Percentiles rank a stretch among this genome's conserved stretches.
phyloP scores from a whole-genome alignment of 2,797 vertebrate species.

The Arnoldichthys spilopterus region DNA sequence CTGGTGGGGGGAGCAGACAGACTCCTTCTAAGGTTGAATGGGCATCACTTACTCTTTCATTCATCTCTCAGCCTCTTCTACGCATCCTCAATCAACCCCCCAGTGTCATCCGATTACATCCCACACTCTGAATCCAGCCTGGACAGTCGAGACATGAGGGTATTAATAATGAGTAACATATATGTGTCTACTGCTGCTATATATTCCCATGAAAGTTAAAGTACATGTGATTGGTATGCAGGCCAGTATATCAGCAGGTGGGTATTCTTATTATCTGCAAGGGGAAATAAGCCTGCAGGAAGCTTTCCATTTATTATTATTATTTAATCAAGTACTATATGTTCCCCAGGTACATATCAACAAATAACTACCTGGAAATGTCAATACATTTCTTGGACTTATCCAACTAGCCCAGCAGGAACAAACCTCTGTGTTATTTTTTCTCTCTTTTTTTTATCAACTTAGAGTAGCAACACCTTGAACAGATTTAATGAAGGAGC shows the following conservation, averaged over 20 bases:
- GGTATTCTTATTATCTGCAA: not conserved
- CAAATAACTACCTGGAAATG: not conserved
- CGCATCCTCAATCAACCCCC: constrained; percentile 7
- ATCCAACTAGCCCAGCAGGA: not conserved
- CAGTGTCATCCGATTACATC: not conserved
- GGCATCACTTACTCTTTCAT: constrained; percentile 40
- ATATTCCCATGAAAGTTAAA: not conserved
- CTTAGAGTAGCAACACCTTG: not conserved
- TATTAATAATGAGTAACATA: constrained; percentile 4
- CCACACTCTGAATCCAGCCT: not conserved
- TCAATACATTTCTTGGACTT: not conserved
- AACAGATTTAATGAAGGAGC: too few relatives aligned
- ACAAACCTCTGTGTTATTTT: not conserved
- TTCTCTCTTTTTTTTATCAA: not conserved
- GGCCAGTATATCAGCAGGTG: not conserved
- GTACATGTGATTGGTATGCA: not conserved
- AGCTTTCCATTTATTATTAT: not conserved
- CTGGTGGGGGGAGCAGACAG: constrained; percentile 25
- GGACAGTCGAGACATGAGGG: not conserved
- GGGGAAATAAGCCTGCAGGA: not conserved
- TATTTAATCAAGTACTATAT: not conserved
- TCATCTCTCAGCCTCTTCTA: constrained; percentile 27
- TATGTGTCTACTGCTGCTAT: not conserved
- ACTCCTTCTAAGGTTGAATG: constrained; percentile 24
- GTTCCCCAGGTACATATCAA: not conserved